These are phyloP conservation scores for Alouatta palliata DNA, from an alignment of 2,113 vertebrate genomes.

Conservation along the genomic window DNA sequence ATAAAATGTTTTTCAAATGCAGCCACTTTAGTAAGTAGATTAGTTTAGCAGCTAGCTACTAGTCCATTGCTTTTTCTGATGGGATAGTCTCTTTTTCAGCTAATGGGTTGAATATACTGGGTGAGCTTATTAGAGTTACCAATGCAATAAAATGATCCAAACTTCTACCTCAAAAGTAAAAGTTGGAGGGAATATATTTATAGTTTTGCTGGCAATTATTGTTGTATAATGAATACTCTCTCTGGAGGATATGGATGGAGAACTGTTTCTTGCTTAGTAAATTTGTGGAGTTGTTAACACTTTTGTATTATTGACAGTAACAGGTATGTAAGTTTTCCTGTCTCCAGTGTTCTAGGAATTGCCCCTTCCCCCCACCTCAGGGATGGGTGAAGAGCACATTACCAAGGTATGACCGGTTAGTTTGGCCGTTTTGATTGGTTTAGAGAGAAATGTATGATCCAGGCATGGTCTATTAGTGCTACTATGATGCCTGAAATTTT, in stretches of 20 bases:
- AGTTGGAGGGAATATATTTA: neutral
- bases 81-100: neutral
- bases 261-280: neutral
- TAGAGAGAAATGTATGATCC: neutral
- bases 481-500: neutral
- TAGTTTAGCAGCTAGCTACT: neutral
- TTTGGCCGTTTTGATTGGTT: neutral
- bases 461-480: neutral
- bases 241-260: neutral
- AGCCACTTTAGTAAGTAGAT: neutral
- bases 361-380: fast-evolving
- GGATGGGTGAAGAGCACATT: neutral
- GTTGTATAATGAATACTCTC: neutral
- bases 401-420: neutral
- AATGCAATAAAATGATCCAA: neutral
- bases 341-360: neutral
- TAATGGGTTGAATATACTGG: neutral
- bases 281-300: neutral
- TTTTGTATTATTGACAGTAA: neutral
- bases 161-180: neutral
- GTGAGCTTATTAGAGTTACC: neutral
- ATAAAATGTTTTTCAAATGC: neutral
- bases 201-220: neutral
- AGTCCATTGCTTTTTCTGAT: neutral
- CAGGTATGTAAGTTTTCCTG: neutral